Base-by-base conservation (phyloP, 2,888 invertebrate species). In the Gerris lacustris region DNA sequence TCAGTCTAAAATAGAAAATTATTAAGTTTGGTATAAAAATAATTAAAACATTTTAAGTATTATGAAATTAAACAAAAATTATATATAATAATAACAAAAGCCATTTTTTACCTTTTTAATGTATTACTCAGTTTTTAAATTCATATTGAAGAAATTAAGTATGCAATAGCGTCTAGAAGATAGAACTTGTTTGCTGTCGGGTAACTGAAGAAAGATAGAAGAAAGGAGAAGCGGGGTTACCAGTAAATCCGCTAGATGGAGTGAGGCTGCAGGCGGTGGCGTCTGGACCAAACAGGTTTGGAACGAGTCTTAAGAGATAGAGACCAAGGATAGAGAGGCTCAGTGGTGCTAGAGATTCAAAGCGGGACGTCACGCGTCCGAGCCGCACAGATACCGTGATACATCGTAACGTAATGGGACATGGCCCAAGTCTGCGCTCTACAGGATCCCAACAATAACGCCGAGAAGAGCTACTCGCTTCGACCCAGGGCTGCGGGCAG, bases 391-490 rank as follows among this genome's bases (percentile, higher is more conserved):
- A 55, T 15, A 15, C 15, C 55, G 55, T 9, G 9, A 55, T 11
- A 55, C 55, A 55, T 55, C 55, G 55, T 15, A 11, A 55, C 9
- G 55, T 55, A 15, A 55, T 55, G 55, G 55, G 15, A 55, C 55
- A 55, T 55, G 55, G 55, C 55, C 55, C 55, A 55, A 55, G 55
- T 55, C 55, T 55, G 55, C 15, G 15, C 55, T 11, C 9, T 55
- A 55, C 55, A 55, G 15, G 73, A 73, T 44, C 67, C 73, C 43
- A 73, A 73, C 68, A 73, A 73, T 71, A 73, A 72, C 70, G 75
- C 74, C 72, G 77, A 76, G 68, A 86, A 86, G 76, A 86, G 88
- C 77, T 89, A 89, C 79, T 88, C 88, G 43, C 80, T 89, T 71
- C 82, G 89, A 63, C 86, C 86, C 68, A 82, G 87, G 9, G 84